Base-by-base conservation (phyloP, 2,888 invertebrate genomes). In the Eupsilia transversa region DNA sequence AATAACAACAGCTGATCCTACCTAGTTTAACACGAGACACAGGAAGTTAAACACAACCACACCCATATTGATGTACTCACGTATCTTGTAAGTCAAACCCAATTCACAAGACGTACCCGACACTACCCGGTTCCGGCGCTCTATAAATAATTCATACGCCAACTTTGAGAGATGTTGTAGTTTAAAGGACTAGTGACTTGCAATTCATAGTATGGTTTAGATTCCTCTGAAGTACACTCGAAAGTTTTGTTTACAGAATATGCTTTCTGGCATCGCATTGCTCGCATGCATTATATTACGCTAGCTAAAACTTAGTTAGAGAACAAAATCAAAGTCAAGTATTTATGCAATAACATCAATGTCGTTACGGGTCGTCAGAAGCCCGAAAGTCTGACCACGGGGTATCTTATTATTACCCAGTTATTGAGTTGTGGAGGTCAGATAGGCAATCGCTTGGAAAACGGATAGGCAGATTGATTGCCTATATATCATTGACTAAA, bases 121-220 rank as follows among this genome's bases (percentile, higher is more conserved):
- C 49, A n/a, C 73, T 46, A 72, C 49, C 65, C 68, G 64, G 74
- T 64, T 67, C 52, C 46, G 49, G 82, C 63, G 59, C 66, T 82
- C 69, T 81, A 81, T 85, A 85, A 85, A 81, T 81, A 81, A 81
- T 81, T 81, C 81, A 81, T 81, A 81, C 69, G 54, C 84, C 49
- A 85, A 85, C 85, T 75, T 76, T 49, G 61, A 75, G 68, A 69
- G 82, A 80, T 52, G 84, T 43, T 75, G 57, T 81, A 81, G 85
- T 81, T 81, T 85, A 81, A 63, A 70, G 76, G 82, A 81, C 85
- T 67, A 59, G 41, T 66, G 54, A 67, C 76, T 81, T 85, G 66
- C 76, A 70, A 81, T 85, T 81, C 76, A 74, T 75, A 65, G 73
- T 61, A 71, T 61, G 85, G 69, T 66, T 75, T 43, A 49, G 66